Evolutionary conservation across 1,140 invertebrate genomes (phyloP).

Genomic region (Papilio glaucus): DNA sequence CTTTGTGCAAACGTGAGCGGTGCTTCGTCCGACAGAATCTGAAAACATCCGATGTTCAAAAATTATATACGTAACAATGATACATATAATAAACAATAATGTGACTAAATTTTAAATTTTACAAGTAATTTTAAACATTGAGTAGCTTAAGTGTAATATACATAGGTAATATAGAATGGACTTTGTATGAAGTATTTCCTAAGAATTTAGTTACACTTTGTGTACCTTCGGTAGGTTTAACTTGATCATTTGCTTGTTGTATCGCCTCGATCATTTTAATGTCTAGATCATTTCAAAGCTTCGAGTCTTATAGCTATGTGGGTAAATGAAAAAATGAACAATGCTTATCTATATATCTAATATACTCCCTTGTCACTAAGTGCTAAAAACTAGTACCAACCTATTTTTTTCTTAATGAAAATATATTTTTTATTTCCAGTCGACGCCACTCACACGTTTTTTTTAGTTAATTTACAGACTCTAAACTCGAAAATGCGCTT

Average conservation of each 20-base stretch:
- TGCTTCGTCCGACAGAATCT: constrained; percentile 57
- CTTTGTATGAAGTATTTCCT: constrained; percentile 73
- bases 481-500: constrained; percentile 38
- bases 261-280: constrained; percentile 5
- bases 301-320: constrained; percentile 28
- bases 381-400: not conserved
- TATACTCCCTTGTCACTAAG: not conserved
- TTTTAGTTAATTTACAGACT: constrained; percentile 26
- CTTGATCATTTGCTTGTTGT: constrained; percentile 39
- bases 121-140: constrained; percentile 80
- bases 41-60: constrained; percentile 79
- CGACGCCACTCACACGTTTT: constrained; percentile 9
- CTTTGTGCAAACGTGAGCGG: constrained; percentile 31
- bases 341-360: constrained; percentile 1
- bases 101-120: constrained; percentile 80
- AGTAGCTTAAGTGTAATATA: constrained; percentile 80
- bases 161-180: constrained; percentile 74
- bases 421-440: not conserved
- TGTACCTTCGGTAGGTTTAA: constrained; percentile 38
- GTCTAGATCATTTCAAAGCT: constrained; percentile 22
- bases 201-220: constrained; percentile 48
- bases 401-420: not conserved
- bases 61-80: constrained; percentile 83
- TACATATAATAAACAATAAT: constrained; percentile 82
- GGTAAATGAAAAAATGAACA: constrained; percentile 9